Conservation (phyloP, 2,888 invertebrate genomes). For the Diaprepes abbreviatus region DNA sequence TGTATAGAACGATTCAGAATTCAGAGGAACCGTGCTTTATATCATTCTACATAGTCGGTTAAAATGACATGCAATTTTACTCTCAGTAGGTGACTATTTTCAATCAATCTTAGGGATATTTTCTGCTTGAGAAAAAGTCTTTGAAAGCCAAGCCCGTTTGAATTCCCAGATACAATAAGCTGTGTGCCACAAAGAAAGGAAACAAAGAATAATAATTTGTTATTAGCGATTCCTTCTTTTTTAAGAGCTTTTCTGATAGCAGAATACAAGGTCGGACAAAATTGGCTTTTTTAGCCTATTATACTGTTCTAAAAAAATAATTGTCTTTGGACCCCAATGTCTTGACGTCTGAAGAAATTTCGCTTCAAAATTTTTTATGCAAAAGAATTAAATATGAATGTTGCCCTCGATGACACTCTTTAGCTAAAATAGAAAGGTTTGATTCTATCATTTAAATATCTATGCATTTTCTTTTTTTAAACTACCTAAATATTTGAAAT, state of each 20-base stretch:
- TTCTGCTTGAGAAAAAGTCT: conserved; percentile 34
- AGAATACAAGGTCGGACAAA: neutral
- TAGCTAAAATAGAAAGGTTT: too few species aligned
- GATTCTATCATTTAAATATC: too few species aligned
- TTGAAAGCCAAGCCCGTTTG: conserved; percentile 15
- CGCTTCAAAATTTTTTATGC: too few species aligned
- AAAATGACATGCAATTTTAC: conserved; percentile 40
- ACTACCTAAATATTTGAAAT: too few species aligned
- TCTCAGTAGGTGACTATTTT: conserved; percentile 35
- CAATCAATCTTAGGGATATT: conserved; percentile 40
- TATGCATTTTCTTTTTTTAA: too few species aligned
- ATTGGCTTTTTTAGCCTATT: neutral
- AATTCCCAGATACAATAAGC: conserved; percentile 33
- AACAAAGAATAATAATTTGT: conserved; percentile 36
- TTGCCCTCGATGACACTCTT: too few species aligned
- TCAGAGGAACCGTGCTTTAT: conserved; percentile 8
- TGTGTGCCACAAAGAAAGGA: conserved; percentile 12
- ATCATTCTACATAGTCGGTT: conserved; percentile 23
- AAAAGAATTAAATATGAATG: too few species aligned
- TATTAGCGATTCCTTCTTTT: conserved; percentile 25
- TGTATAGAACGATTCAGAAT: conserved; percentile 12
- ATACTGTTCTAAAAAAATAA: too few species aligned
- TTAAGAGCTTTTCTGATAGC: neutral
- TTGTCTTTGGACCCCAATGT: too few species aligned
- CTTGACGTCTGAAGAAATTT: too few species aligned